Evolutionary conservation across 2,888 invertebrate species (phyloP).

Genomic region (Heterodera filipjevi): DNA sequence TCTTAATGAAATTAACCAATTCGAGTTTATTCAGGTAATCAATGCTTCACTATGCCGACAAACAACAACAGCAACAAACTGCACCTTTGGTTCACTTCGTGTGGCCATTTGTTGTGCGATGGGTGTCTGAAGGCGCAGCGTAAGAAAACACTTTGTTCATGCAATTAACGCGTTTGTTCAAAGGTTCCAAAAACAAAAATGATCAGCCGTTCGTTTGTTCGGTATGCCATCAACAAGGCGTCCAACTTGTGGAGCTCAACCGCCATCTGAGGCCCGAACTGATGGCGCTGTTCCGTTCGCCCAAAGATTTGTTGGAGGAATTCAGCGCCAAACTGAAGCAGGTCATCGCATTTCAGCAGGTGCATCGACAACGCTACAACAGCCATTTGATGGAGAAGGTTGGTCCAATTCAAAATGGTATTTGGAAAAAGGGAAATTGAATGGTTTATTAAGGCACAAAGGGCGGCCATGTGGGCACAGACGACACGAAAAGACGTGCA

Average conservation of each 20-base stretch:
- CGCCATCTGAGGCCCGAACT: not conserved
- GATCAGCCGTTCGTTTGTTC: not conserved
- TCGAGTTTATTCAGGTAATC: not conserved
- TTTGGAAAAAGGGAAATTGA: not conserved
- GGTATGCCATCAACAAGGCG: not conserved
- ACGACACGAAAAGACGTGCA: not conserved
- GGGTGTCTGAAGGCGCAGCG: not conserved
- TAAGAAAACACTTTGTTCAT: not conserved
- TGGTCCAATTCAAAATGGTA: not conserved
- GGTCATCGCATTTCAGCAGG: not conserved
- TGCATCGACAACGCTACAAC: not conserved
- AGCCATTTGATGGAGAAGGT: not conserved
- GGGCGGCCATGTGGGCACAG: not conserved
- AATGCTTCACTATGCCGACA: not conserved
- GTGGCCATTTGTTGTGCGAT: not conserved
- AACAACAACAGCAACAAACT: not conserved
- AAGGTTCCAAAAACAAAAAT: not conserved
- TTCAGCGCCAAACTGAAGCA: not conserved
- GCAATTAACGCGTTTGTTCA: not conserved
- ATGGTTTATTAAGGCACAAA: not conserved
- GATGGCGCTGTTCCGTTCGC: not conserved
- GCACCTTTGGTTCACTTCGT: conserved; percentile 5
- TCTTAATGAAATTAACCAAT: not conserved
- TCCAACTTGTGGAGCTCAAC: not conserved
- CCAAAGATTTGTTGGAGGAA: not conserved